Evolutionary conservation across 1,140 invertebrate genomes (phyloP), one percentile per base, ranked within the genome.

Genomic region (Chlorops oryzae): DNA sequence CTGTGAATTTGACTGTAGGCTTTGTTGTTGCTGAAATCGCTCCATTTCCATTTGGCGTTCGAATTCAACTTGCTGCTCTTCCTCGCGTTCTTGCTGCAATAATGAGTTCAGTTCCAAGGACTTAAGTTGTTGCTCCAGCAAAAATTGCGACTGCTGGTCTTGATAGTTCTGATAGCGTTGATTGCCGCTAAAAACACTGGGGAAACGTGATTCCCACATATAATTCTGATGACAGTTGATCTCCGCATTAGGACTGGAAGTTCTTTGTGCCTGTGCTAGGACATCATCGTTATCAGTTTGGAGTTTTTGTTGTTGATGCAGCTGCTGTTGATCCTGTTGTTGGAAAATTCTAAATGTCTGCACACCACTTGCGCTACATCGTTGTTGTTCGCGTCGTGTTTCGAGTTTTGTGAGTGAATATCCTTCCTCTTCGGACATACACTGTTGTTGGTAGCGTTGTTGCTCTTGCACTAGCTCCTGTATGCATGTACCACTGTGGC

Each of bases 401-500:
- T 71, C 65, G 23, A 71, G 49, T 50, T 69, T 69, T 0, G 68
- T 71, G 0, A 71, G 47, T 1, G 63, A 69, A 20, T 71, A 71
- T 5, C 65, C 65, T 22, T 71, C 68, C 39, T 55, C 56, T n/a
- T 43, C 46, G 12, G 51, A 52, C 54, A 56, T 56, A 34, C 54
- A 56, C 24, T 67, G 64, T 27, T 70, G 61, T 50, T 70, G 67
- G 25, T 70, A 70, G 5, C 50, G 57, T 24, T 67, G 67, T 51
- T 70, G 67, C 40, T 70, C 67, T 44, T 67, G 58, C 27, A 66
- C 25, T 20, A 70, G 63, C 43, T 63, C 63, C 20, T 57, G 56
- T 55, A 65, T 58, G 21, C 55, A 45, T 18, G 43, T 46, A 42
- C 27, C 42, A 47, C 27, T 59, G 40, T 54, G 50, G 32, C 39